phyloP scores from a whole-genome alignment of 1,140 invertebrate species.

The Heliothis subflexa region DNA sequence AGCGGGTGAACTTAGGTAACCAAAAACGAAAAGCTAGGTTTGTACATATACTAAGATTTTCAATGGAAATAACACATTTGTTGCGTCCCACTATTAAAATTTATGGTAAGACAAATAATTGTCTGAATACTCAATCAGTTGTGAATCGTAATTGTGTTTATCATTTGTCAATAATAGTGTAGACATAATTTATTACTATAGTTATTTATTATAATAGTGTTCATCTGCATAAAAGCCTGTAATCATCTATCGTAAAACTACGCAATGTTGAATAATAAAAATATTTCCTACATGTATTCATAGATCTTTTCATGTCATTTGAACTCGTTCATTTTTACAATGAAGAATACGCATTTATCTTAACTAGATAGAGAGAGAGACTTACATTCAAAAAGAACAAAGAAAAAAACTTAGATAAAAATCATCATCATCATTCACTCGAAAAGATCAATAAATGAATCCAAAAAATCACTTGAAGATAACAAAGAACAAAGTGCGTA shows the following conservation, averaged over 20 bases:
- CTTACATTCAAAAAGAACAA: too few relatives aligned
- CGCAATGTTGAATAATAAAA: conserved; percentile 22
- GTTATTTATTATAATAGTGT: conserved; percentile 53
- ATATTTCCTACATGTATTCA: conserved; percentile 11
- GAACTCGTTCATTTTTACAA: neutral
- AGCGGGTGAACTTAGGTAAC: too few relatives aligned
- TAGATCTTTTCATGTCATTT: neutral
- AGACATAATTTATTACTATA: conserved; percentile 33
- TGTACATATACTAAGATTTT: neutral
- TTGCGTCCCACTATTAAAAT: conserved; percentile 22
- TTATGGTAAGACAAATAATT: conserved; percentile 29
- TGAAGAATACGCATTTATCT: neutral
- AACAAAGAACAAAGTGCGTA: neutral
- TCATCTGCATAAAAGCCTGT: conserved; percentile 35
- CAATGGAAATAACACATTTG: conserved; percentile 24
- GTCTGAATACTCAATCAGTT: conserved; percentile 33
- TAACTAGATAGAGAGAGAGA: too few relatives aligned
- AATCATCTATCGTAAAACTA: conserved; percentile 31
- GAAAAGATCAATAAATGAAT: neutral
- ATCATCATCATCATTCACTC: neutral
- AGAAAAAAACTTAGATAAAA: neutral
- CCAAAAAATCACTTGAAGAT: neutral
- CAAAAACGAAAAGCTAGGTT: neutral
- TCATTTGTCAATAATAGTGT: conserved; percentile 38
- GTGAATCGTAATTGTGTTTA: conserved; percentile 33